Conservation (phyloP, 53 echinoderm and acorn worm species). For the Arbacia lixula region DNA sequence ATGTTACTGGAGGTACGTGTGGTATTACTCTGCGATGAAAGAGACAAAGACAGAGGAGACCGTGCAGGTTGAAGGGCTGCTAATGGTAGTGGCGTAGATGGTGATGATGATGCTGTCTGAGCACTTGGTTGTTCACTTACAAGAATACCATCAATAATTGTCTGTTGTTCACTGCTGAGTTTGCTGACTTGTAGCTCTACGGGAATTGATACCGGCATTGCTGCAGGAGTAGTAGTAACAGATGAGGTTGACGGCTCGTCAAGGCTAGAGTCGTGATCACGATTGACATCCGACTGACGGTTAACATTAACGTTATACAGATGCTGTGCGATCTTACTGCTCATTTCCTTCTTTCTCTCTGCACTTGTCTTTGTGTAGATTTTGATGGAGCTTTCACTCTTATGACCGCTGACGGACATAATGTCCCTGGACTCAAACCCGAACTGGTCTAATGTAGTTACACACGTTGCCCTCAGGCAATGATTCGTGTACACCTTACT, state of each 20-base stretch:
- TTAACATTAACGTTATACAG: constrained; percentile 2
- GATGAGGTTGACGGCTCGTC: constrained; percentile 14
- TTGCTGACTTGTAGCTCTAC: constrained; percentile 17
- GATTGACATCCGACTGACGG: neutral
- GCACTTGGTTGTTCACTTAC: constrained; percentile 14
- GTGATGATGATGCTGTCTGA: constrained; percentile 9
- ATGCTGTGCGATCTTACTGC: constrained; percentile 8
- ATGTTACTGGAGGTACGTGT: too few species aligned
- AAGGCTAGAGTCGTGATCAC: constrained; percentile 17
- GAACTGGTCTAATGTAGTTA: too few species aligned
- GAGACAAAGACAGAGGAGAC: too few species aligned
- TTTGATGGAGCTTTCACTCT: too few species aligned
- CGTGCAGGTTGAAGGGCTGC: constrained; percentile 18
- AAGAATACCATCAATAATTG: too few species aligned
- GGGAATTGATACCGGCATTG: neutral
- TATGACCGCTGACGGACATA: too few species aligned
- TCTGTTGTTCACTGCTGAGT: constrained; percentile 13
- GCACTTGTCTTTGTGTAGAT: too few species aligned
- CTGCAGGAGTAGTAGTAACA: neutral
- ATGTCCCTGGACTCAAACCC: too few species aligned
- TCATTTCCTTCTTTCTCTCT: too few species aligned
- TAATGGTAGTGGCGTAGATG: constrained; percentile 12
- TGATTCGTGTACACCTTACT: too few species aligned
- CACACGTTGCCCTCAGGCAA: too few species aligned
- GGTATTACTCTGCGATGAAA: too few species aligned